These are phyloP conservation scores for Chironomus tepperi DNA, from an alignment of 1,140 invertebrate species.

Conservation along the genomic window DNA sequence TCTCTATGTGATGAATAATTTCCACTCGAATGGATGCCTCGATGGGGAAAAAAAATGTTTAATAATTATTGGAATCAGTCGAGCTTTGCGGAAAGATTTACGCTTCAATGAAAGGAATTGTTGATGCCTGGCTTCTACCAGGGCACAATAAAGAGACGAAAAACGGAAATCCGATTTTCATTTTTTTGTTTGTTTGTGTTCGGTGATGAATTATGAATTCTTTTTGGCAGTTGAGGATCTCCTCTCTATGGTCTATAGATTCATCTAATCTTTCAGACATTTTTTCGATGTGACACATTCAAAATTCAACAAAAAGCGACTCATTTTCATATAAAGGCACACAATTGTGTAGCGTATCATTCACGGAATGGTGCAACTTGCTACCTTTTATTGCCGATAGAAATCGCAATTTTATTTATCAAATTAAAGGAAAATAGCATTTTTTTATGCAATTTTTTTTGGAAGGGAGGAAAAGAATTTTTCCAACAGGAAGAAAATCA, in stretches of 20 bases:
- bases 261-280: background rate
- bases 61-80: slow-evolving; percentile 8
- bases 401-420: slow-evolving; percentile 21
- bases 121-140: background rate
- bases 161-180: slow-evolving; percentile 19
- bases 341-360: slow-evolving; percentile 1
- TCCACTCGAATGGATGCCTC: background rate
- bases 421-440: slow-evolving; percentile 19
- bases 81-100: slow-evolving; percentile 20
- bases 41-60: slow-evolving; percentile 7
- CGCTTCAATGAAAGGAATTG: background rate
- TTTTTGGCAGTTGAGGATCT: background rate
- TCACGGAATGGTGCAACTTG: background rate
- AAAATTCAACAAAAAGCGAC: background rate
- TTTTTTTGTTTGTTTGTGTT: slow-evolving; percentile 20
- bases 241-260: background rate
- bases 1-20: background rate
- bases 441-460: background rate
- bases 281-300: background rate
- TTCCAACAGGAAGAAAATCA: background rate
- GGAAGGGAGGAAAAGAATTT: background rate
- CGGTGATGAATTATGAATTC: slow-evolving; percentile 22
- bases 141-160: background rate
- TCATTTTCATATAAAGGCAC: background rate
- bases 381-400: background rate